These are phyloP conservation scores for Catharus bicknelli DNA, from an alignment of 2,113 vertebrate species.

Conservation along the genomic window DNA sequence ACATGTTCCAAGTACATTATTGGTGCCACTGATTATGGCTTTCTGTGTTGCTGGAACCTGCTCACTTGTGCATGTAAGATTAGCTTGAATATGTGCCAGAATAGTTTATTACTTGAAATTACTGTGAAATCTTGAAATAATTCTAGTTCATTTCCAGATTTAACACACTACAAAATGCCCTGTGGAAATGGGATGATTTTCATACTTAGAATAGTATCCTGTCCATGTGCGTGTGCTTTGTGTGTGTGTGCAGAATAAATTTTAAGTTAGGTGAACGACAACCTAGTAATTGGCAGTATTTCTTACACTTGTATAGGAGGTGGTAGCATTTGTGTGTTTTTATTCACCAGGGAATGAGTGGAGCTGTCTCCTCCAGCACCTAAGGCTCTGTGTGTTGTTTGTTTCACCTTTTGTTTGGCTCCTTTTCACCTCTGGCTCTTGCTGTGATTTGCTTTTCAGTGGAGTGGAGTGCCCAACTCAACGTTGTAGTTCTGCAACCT, in stretches of 20 bases:
- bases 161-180: background rate
- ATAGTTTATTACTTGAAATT: background rate
- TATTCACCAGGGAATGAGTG: background rate
- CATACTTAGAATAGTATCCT: background rate
- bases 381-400: background rate
- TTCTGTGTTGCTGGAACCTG: conserved; percentile 96
- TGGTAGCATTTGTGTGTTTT: background rate
- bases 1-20: conserved; percentile 93
- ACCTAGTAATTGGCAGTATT: background rate
- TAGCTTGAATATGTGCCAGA: background rate
- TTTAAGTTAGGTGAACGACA: background rate
- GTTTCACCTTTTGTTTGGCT: background rate
- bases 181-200: background rate
- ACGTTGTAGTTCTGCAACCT: conserved; percentile 76
- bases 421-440: background rate
- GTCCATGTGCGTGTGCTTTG: background rate
- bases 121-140: background rate
- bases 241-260: background rate
- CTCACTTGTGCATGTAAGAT: conserved; percentile 90
- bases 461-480: conserved; percentile 90
- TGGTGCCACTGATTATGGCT: conserved; percentile 78
- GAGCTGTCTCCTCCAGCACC: background rate
- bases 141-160: background rate
- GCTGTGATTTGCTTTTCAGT: conserved; percentile 73
- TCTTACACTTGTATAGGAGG: background rate